Evolutionary conservation across 1,140 invertebrate genomes (phyloP).

Genomic region (Luehdorfia chinensis): DNA sequence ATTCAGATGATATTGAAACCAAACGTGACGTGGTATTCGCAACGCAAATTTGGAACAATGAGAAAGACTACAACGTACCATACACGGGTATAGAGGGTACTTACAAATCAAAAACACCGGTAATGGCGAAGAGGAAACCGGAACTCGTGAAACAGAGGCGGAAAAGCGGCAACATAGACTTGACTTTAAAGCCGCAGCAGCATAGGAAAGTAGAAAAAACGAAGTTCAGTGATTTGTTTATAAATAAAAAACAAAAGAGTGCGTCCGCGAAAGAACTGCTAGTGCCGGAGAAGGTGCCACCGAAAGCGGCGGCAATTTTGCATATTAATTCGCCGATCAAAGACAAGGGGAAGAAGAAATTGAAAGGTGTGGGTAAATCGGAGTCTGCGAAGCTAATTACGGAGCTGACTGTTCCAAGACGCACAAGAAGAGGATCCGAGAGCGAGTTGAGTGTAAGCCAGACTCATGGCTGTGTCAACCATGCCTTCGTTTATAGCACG

Average conservation of each 20-base stretch:
- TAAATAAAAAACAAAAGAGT: slow-evolving; percentile 61
- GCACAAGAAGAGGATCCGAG: slow-evolving; percentile 55
- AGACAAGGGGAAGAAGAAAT: slow-evolving; percentile 50
- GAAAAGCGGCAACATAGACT: slow-evolving; percentile 63
- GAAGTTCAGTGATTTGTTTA: slow-evolving; percentile 70
- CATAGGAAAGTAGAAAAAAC: slow-evolving; percentile 63
- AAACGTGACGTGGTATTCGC: slow-evolving; percentile 61
- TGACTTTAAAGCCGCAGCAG: slow-evolving; percentile 58
- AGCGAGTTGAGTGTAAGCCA: slow-evolving; percentile 50
- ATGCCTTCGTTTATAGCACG: slow-evolving; percentile 69
- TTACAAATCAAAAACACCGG: slow-evolving; percentile 75
- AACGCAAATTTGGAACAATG: slow-evolving; percentile 62
- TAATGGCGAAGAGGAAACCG: slow-evolving; percentile 60
- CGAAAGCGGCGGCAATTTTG: slow-evolving; percentile 78
- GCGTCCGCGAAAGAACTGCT: slow-evolving; percentile 52
- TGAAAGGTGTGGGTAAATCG: slow-evolving; percentile 54
- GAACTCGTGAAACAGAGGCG: slow-evolving; percentile 48
- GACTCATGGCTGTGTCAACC: slow-evolving; percentile 57
- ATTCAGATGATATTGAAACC: slow-evolving; percentile 49
- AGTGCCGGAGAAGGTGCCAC: slow-evolving; percentile 74
- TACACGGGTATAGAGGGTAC: slow-evolving; percentile 69
- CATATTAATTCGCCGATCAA: slow-evolving; percentile 74
- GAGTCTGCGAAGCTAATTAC: slow-evolving; percentile 54
- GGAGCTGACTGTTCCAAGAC: slow-evolving; percentile 34
- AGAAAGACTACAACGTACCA: slow-evolving; percentile 59